Evolutionary conservation across 1,140 invertebrate species (phyloP).

Genomic region (Zaprionus camerounensis): DNA sequence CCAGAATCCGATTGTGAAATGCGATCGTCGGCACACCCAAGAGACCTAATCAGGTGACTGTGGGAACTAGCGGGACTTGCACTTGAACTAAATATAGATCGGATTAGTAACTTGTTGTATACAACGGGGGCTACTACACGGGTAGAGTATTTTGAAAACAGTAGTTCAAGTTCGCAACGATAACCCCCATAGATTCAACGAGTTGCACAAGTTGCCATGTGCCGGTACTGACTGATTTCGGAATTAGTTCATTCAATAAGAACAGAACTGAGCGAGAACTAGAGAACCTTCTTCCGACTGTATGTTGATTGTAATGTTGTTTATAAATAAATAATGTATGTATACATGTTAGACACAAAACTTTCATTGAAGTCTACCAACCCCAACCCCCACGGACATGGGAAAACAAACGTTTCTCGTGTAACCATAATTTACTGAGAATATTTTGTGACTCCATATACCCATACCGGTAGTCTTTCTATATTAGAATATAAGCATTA

Average conservation of each 20-base stretch:
- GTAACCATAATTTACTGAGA: too few relatives aligned
- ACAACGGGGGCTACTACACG: neutral
- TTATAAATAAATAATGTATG: neutral
- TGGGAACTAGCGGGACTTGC: slow-evolving; percentile 19
- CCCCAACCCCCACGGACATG: neutral
- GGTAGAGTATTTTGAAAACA: slow-evolving; percentile 11
- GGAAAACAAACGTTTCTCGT: neutral
- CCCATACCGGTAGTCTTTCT: neutral
- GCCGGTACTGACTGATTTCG: neutral
- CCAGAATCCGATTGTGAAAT: neutral
- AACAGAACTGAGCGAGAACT: neutral
- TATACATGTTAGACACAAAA: neutral
- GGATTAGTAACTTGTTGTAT: slow-evolving; percentile 2
- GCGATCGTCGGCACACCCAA: neutral
- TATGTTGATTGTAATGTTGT: neutral
- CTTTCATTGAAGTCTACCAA: slow-evolving; percentile 3
- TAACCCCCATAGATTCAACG: slow-evolving; percentile 21
- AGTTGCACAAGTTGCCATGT: slow-evolving; percentile 30
- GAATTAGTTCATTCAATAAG: neutral
- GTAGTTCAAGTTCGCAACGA: slow-evolving; percentile 43
- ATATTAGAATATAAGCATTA: neutral
- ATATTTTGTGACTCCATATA: neutral
- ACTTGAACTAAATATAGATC: slow-evolving; percentile 38
- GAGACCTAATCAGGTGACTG: slow-evolving; percentile 22
- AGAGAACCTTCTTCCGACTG: neutral